Evolutionary conservation across 2,888 invertebrate species (phyloP), one percentile per base, ranked within the genome.

Genomic region (Chorisops tibialis): DNA sequence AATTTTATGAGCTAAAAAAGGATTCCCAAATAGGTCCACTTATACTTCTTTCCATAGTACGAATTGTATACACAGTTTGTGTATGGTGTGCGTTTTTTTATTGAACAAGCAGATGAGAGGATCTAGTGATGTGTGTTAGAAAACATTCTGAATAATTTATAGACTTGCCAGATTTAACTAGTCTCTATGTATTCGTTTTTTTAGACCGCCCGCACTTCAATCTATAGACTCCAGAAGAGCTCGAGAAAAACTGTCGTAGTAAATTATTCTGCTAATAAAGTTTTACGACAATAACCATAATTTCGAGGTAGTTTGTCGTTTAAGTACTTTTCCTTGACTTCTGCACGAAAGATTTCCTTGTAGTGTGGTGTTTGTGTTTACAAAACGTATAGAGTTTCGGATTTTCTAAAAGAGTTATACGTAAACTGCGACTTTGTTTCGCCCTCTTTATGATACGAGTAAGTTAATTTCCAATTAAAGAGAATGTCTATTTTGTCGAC

Each of bases 201-300:
- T 19, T 45, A 21, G 22, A 19, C 9, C 30, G 51, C 21, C 21
- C 24, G n/a, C 9, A 30, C 35, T 54, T 16, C 9, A n/a, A n/a
- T n/a, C n/a, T n/a, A n/a, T n/a, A n/a, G n/a, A n/a, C n/a, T n/a
- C n/a, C n/a, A n/a, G n/a, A n/a, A n/a, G n/a, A n/a, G n/a, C n/a
- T n/a, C n/a, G n/a, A n/a, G n/a, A n/a, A n/a, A n/a, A 41, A 22
- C 52, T 54, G 3, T 43, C 30, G 19, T 12, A 43, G 56, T 56
- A 56, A 56, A 56, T 56, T 56, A 56, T 56, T 56, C 56, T 30
- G 30, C 56, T 56, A 56, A 56, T 56, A 56, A 56, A 56, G 56
- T 56, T 56, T 56, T 56, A 56, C 56, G 56, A 56, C 56, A 56
- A 56, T 56, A 56, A 56, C 56, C 56, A 56, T 56, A 56, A 56